These are phyloP conservation scores for Heliconius himera DNA, from an alignment of 1,140 invertebrate species.

Conservation along the genomic window DNA sequence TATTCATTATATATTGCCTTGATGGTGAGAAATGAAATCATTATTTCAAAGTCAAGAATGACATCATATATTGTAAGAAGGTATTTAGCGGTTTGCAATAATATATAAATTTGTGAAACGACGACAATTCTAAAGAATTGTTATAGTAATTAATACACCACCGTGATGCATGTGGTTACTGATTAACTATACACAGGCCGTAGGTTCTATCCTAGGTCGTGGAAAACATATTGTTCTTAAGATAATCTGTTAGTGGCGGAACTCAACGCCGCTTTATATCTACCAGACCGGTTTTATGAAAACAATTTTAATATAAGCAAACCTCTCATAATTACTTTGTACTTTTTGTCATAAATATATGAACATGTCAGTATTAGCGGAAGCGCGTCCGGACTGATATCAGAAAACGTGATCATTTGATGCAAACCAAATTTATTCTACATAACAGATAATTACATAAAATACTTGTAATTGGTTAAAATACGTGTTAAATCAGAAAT, in stretches of 20 bases:
- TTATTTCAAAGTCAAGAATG: conserved; percentile 21
- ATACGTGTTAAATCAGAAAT: background rate
- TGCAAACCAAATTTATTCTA: conserved; percentile 17
- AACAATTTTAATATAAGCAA: no score
- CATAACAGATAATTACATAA: background rate
- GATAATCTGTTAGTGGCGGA: no score
- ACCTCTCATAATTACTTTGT: no score
- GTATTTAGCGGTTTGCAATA: conserved; percentile 11
- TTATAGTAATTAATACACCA: background rate
- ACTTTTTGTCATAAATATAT: background rate
- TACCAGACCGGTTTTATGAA: no score
- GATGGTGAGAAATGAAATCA: conserved; percentile 20
- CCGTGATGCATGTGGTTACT: background rate
- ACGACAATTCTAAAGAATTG: background rate
- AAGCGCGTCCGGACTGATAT: conserved; percentile 5
- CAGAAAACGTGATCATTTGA: conserved; percentile 9
- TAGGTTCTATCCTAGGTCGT: no score
- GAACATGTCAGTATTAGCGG: background rate
- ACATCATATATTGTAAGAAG: conserved; percentile 12
- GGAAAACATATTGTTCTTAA: no score
- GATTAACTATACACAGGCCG: background rate
- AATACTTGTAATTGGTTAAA: background rate
- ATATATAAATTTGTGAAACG: conserved; percentile 16
- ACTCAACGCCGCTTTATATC: no score
- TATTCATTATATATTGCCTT: background rate